These are phyloP conservation scores for Drosophila hawaiiensis DNA, from an alignment of 2,888 invertebrate genomes.

Conservation along the genomic window DNA sequence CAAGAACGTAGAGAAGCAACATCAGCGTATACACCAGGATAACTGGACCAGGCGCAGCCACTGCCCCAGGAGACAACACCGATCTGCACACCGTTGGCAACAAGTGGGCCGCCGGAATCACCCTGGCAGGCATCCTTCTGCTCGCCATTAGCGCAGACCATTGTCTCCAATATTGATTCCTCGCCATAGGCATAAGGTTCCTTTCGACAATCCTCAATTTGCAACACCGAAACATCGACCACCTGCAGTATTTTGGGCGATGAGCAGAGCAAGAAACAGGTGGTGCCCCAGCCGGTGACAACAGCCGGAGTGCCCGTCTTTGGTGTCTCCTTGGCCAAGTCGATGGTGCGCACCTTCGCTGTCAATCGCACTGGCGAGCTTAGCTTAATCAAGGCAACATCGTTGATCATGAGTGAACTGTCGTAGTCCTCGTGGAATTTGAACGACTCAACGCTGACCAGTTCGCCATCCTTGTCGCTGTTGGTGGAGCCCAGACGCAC, in stretches of 20 bases:
- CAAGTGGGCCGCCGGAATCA: conserved; percentile 85
- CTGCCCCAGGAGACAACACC: conserved; percentile 85
- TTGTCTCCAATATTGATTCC: conserved; percentile 63
- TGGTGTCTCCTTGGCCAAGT: conserved; percentile 69
- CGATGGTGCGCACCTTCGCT: conserved; percentile 61
- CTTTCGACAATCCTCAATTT: conserved; percentile 31
- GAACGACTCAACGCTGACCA: conserved; percentile 76
- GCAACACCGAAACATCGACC: conserved; percentile 66
- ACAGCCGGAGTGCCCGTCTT: conserved; percentile 71
- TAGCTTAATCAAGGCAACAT: conserved; percentile 85
- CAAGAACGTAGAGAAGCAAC: conserved; percentile 67
- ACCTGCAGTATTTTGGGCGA: conserved; percentile 51
- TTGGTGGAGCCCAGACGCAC: conserved; percentile 84
- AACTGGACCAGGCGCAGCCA: conserved; percentile 78
- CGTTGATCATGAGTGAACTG: conserved; percentile 80
- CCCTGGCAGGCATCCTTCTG: conserved; percentile 84
- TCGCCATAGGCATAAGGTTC: conserved; percentile 56
- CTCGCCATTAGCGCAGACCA: conserved; percentile 81
- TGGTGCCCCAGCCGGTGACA: conserved; percentile 84
- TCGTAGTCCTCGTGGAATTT: conserved; percentile 82
- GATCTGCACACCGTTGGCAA: conserved; percentile 64
- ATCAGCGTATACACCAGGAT: conserved; percentile 83
- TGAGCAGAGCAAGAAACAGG: conserved; percentile 63
- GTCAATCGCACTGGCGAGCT: conserved; percentile 68
- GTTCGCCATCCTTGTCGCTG: conserved; percentile 82